These are phyloP conservation scores for Portunus trituberculatus DNA, from an alignment of 1,140 invertebrate genomes.

Conservation along the genomic window DNA sequence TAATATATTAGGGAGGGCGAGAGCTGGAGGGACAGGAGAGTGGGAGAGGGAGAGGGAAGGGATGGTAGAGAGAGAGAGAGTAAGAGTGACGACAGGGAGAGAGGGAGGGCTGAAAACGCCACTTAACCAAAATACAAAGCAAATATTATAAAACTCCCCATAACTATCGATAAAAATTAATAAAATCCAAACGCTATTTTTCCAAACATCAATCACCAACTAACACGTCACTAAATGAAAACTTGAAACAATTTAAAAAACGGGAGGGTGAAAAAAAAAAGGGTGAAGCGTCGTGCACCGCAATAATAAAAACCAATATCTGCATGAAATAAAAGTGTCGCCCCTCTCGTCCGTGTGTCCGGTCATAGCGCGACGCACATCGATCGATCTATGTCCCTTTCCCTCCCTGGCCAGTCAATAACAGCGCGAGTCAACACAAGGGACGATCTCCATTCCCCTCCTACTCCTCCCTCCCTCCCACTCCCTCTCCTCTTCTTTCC, in stretches of 20 bases:
- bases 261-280: too few relatives aligned
- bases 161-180: background rate
- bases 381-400: constrained; percentile 11
- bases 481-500: background rate
- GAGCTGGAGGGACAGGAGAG: background rate
- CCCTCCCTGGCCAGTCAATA: background rate
- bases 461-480: background rate
- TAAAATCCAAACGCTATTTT: background rate
- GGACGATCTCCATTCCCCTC: background rate
- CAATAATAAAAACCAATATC: constrained; percentile 24
- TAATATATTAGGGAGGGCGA: background rate
- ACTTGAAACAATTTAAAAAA: too few relatives aligned
- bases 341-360: background rate
- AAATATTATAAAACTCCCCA: background rate
- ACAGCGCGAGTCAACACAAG: background rate
- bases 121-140: background rate
- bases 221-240: too few relatives aligned
- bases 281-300: background rate
- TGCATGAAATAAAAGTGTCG: background rate
- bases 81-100: background rate
- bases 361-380: background rate
- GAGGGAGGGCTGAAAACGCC: background rate
- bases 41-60: background rate
- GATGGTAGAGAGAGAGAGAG: background rate
- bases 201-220: too few relatives aligned